These are phyloP conservation scores for Zapus hudsonius DNA, from an alignment of 2,113 vertebrate genomes.

Conservation along the genomic window DNA sequence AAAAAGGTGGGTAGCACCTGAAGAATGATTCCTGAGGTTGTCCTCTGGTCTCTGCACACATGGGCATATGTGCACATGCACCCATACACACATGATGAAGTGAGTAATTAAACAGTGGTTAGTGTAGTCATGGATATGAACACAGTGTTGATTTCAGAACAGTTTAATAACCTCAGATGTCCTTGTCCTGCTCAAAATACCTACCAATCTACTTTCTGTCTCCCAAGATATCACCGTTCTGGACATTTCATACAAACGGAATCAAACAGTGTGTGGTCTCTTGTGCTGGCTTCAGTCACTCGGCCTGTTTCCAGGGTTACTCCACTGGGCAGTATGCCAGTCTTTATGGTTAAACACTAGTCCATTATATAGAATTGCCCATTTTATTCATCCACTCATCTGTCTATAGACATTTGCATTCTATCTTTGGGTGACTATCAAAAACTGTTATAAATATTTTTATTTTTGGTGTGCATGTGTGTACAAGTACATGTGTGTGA, in stretches of 20 bases:
- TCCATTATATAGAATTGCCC: not conserved
- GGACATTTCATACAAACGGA: not conserved
- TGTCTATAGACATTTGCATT: not conserved
- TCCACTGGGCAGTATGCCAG: not conserved
- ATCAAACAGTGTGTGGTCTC: not conserved
- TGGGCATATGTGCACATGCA: no score
- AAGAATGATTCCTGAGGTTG: no score
- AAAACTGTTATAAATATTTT: not conserved
- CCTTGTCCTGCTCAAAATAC: not conserved
- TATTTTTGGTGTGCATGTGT: no score
- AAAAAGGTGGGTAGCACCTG: no score
- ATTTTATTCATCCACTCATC: not conserved
- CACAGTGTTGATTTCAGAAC: not conserved
- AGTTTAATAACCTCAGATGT: not conserved
- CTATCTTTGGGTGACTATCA: not conserved
- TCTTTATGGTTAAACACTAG: not conserved
- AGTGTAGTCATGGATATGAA: not conserved
- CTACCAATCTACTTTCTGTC: not conserved
- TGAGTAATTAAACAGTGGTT: not conserved
- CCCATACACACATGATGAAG: no score
- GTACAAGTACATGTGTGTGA: no score
- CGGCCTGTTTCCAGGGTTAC: not conserved
- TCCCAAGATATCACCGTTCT: not conserved
- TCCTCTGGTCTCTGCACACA: no score
- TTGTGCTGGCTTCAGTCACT: not conserved